These are phyloP conservation scores for Netelia melanura DNA, from an alignment of 2,888 invertebrate genomes.

Conservation along the genomic window DNA sequence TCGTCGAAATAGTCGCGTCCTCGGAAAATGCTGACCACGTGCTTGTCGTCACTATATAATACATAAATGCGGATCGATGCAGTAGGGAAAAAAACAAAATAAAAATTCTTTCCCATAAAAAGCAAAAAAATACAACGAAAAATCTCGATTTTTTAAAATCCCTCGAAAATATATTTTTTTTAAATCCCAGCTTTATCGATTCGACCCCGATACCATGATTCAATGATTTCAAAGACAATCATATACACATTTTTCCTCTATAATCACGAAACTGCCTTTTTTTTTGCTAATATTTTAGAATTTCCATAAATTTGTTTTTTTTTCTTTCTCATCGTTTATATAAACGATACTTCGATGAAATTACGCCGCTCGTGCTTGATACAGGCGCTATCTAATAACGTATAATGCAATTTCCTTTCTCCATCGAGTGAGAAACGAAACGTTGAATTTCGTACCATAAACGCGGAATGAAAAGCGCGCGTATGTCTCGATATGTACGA, in stretches of 20 bases:
- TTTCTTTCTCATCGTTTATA: neutral
- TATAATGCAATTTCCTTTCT: slow-evolving; percentile 19
- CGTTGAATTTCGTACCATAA: neutral
- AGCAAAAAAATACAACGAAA: neutral
- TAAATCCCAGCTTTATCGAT: neutral
- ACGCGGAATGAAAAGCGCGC: slow-evolving; percentile 19
- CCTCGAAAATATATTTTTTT: neutral
- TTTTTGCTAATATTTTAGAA: neutral
- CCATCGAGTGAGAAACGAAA: slow-evolving; percentile 13
- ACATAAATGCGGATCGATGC: neutral
- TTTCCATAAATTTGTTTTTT: neutral
- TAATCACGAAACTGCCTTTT: neutral
- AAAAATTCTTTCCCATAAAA: neutral
- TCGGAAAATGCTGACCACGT: neutral
- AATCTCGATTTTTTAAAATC: too few relatives aligned
- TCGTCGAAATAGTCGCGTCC: slow-evolving; percentile 64
- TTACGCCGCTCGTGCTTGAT: neutral
- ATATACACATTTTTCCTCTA: neutral
- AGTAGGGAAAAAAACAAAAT: neutral
- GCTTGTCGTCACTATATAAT: neutral
- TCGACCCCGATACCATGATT: neutral
- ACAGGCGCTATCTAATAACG: neutral
- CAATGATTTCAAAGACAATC: neutral
- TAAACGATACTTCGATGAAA: neutral
- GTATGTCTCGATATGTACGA: slow-evolving; percentile 18